Evolutionary conservation across 1,140 invertebrate genomes (phyloP), one percentile per base, ranked within the genome.

Genomic region (Nixonia krombeini): DNA sequence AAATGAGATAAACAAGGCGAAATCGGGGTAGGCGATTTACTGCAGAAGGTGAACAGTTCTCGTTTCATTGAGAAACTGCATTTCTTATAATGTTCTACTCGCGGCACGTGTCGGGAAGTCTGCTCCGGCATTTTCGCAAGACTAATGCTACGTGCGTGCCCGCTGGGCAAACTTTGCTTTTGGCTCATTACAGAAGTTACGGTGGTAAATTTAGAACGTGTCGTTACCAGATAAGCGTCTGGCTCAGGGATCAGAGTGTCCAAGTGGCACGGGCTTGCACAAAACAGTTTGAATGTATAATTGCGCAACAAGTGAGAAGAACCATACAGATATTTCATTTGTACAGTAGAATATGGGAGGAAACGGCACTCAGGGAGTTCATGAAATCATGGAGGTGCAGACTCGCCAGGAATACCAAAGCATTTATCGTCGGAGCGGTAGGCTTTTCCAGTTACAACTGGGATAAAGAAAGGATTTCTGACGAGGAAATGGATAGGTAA

Each of bases 291-390:
- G 89, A 91, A 78, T 90, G 87, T 57, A 87, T 91, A 2, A 62
- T 89, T 13, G 89, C 89, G 3, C 89, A 91, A 69, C 83, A 88
- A 9, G 74, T 90, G 0, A 79, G 88, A 31, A 84, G 89, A 26
- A 85, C 87, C 10, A 85, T 90, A 61, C 89, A 91, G 63, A 84
- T 91, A 68, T 85, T 90, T 59, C 85, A 84, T 26, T 80, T 91
- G 6, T 91, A 90, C 71, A 86, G 86, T 1, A 87, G 84, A 57
- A 84, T 90, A 37, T 91, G 90, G 87, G 89, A 89, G 25, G 87
- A 90, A 47, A 76, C 85, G 1, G 85, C 86, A 3, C 72, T 90
- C 0, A 86, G 83, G 52, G 85, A 87, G 37, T 81, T 90, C 1
- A 72, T 90, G 23, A 82, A 81, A 16, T 75, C 76, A 7, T 87